Conservation (phyloP, 2,888 invertebrate species). For the Micropterix aruncella region DNA sequence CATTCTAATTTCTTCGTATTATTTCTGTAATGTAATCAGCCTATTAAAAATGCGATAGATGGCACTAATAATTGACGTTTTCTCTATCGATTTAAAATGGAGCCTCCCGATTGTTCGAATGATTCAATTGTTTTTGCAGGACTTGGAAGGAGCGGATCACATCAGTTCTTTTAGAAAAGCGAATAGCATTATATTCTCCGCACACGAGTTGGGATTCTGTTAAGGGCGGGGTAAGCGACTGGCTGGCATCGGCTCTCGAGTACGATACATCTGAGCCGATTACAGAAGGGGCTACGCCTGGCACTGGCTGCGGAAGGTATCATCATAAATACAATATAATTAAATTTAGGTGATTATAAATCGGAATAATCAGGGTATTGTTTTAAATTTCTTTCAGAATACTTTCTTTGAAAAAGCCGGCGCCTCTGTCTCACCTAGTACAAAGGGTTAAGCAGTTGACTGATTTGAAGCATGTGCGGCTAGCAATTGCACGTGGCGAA, state of each 20-base stretch:
- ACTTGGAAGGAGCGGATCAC: slow-evolving; percentile 74
- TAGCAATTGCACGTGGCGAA: slow-evolving; percentile 47
- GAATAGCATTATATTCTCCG: slow-evolving; percentile 84
- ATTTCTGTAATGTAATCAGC: no score
- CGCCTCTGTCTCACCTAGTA: slow-evolving; percentile 44
- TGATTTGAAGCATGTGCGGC: slow-evolving; percentile 51
- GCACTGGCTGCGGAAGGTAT: slow-evolving; percentile 38
- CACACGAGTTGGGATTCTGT: slow-evolving; percentile 86
- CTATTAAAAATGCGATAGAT: no score
- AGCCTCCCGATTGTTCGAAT: no score
- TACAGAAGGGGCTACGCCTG: slow-evolving; percentile 22
- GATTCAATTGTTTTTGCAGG: slow-evolving; percentile 29
- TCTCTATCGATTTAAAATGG: no score
- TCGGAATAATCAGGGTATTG: neutral
- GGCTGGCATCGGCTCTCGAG: slow-evolving; percentile 64
- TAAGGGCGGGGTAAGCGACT: slow-evolving; percentile 80
- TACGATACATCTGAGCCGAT: slow-evolving; percentile 25
- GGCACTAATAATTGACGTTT: no score
- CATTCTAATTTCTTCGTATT: no score
- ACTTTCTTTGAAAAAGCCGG: neutral
- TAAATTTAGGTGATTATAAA: neutral
- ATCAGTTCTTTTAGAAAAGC: slow-evolving; percentile 63
- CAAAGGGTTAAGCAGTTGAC: slow-evolving; percentile 54
- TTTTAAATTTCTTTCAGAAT: neutral
- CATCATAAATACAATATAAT: no score